Conservation (phyloP, 2,888 invertebrate genomes). For the Hypsopygia costalis region DNA sequence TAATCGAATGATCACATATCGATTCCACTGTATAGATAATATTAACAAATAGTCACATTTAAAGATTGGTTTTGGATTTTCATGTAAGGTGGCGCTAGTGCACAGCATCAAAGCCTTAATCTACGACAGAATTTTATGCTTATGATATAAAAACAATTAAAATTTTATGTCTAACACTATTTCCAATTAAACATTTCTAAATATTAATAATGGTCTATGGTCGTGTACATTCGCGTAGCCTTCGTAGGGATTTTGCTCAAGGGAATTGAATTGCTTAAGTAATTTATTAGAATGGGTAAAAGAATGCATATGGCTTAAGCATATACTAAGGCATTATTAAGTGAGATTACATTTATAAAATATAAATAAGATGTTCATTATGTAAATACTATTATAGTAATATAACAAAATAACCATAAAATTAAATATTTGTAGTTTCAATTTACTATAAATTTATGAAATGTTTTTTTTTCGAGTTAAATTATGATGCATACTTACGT, state of each 20-base stretch:
- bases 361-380: background rate
- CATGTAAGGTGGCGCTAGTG: no score
- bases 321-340: background rate
- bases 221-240: background rate
- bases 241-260: background rate
- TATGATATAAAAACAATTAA: no score
- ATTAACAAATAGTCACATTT: no score
- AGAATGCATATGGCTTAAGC: background rate
- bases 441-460: background rate
- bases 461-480: background rate
- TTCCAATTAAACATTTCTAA: no score
- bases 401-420: background rate
- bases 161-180: no score
- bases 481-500: no score
- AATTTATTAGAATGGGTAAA: background rate
- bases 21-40: no score
- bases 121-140: no score
- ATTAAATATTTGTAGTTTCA: background rate
- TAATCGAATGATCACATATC: no score
- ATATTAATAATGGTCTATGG: no score
- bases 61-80: no score
- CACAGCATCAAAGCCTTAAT: no score
- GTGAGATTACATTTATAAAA: background rate
- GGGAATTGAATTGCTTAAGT: constrained; percentile 4
- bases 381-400: background rate